Base-by-base conservation (phyloP, 2,888 invertebrate species). In the Salticus scenicus region DNA sequence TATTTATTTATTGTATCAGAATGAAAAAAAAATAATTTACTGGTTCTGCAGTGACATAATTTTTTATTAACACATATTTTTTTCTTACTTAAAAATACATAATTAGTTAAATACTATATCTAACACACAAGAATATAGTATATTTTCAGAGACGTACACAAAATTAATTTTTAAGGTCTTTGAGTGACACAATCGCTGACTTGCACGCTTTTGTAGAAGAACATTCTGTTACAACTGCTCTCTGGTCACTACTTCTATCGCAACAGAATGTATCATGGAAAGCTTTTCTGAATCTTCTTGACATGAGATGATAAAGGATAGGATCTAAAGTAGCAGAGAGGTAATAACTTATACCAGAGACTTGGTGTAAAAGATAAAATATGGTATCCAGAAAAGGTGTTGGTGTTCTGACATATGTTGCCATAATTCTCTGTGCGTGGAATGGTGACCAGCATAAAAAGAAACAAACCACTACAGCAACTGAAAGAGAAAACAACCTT, bases 361-460 rank as follows among this genome's bases (percentile, higher is more conserved):
- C 93, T 91, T 97, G 96, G 2, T 95, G 96, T 79, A 96, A 92
- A 75, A 94, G 92, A 76, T 93, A 93, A 91, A 95, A 95, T 30
- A 96, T 92, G 73, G 67, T 86, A 69, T 88, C 84, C 37, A 82
- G 69, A 70, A 64, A 70, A 37, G 84, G 79, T n/a, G 75, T 88
- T 69, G 67, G 90, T 96, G 37, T 31, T 7, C 37, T 42, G 12
- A 90, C 89, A 83, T 90, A 91, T n/a, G 90, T 89, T 8, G 89
- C 90, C 90, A 91, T 90, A 63, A 91, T 89, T 10, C 91, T 92
- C 91, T 98, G 98, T 8, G 96, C 95, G 92, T 98, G 97, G 91
- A 97, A 97, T 0, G 98, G 98, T 0, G 97, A 96, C 89, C 96
- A 95, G 83, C 97, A 97, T 0, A 98, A 95, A 81, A 96, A 96